phyloP scores from a whole-genome alignment of 1,140 invertebrate genomes.

The Penaeus indicus region DNA sequence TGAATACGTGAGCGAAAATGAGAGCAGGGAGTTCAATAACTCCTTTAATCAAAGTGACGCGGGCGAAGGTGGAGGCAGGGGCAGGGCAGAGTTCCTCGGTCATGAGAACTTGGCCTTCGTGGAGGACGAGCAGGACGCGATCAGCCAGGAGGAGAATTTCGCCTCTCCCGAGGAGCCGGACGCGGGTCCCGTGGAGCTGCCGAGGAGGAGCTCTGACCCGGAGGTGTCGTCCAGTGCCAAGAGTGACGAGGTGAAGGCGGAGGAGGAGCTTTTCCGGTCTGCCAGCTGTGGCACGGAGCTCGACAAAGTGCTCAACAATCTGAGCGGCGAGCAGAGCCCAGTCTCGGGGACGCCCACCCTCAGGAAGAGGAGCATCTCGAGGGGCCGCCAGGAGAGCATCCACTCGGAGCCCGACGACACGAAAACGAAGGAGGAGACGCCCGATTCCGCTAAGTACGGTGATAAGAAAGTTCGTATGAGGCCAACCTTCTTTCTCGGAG shows the following conservation, averaged over 20 bases:
- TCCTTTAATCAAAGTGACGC: too few species aligned
- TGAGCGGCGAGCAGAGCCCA: constrained; percentile 12
- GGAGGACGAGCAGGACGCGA: constrained; percentile 26
- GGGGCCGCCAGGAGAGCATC: constrained; percentile 26
- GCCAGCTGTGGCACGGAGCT: constrained; percentile 29
- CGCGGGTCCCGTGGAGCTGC: background rate
- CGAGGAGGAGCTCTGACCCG: constrained; percentile 33
- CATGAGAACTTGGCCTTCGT: constrained; percentile 41
- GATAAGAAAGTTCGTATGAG: background rate
- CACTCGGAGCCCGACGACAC: background rate
- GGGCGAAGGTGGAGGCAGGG: background rate
- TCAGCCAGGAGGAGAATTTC: background rate
- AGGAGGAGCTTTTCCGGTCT: constrained; percentile 26
- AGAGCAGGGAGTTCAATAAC: too few species aligned
- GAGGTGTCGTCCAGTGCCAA: constrained; percentile 15
- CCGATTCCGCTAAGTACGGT: background rate
- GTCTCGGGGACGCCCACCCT: background rate
- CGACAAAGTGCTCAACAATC: constrained; percentile 8
- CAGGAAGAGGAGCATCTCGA: constrained; percentile 50
- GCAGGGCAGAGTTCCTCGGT: background rate
- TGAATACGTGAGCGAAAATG: background rate
- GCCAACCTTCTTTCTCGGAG: background rate
- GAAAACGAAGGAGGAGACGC: background rate
- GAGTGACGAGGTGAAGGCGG: background rate
- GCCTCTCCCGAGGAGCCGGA: background rate